Evolutionary conservation across 2,113 vertebrate species (phyloP), one percentile per base, ranked within the genome.

Genomic region (Xenus cinereus): DNA sequence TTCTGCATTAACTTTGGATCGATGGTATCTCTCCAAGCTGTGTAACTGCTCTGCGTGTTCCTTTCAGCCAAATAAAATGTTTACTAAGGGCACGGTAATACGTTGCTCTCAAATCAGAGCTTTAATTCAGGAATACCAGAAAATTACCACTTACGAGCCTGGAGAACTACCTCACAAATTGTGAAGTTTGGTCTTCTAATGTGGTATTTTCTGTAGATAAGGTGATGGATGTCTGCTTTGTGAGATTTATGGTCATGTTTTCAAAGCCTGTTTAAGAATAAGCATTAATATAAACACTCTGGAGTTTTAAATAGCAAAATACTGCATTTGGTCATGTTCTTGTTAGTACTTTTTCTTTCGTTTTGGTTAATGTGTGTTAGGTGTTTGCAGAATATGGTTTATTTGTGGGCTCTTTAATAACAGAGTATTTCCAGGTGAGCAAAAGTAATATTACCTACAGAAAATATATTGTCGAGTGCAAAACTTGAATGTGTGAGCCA

Each of bases 401-500:
- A 19, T 63, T 43, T 73, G 26, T 57, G 37, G 77, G 64, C 9
- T 67, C 46, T 17, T 67, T 60, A 51, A 10, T 11, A 10, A 7
- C 7, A 3, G 76, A 45, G 19, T 69, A 43, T 81, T 87, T 74
- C 56, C 80, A 87, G 46, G 64, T 64, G 68, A 69, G 53, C 9
- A 21, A 7, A 60, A 75, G 32, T 6, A 37, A 18, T 12, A 10
- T 64, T 30, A 33, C 53, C 37, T 22, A 4, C 12, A 48, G 67
- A 23, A 87, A 46, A 54, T 14, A 14, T 2, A 3, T 3, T 33
- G 62, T 24, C 1, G 6, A 43, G 26, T 37, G 57, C 46, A 56
- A 51, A 2, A 8, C 0, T 1, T 11, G 48, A 46, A 18, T 2
- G 33, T 33, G 51, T 28, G 62, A 80, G 45, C 26, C 59, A 21